A percentile compares a stretch with the other conserved stretches of the same genome.
Evolutionary conservation across 2,113 vertebrate genomes (phyloP).

Genomic region (Zapornia atra): DNA sequence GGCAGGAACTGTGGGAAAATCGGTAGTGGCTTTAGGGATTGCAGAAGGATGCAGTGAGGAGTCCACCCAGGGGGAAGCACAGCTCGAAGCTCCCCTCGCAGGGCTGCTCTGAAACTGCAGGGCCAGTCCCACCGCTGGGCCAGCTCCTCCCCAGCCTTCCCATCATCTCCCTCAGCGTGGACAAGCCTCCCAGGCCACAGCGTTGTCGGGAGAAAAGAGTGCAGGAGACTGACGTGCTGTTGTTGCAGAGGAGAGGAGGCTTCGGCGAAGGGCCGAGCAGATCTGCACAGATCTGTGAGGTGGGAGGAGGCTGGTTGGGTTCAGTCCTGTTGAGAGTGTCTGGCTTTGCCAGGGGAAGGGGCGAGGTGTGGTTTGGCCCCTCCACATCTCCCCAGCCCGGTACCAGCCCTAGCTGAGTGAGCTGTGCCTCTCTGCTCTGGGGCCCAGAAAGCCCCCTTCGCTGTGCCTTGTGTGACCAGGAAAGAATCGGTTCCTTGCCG

Average conservation of each 20-base stretch:
- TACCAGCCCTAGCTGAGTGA: background rate
- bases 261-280: background rate
- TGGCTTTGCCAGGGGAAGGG: too few species aligned
- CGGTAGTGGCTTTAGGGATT: background rate
- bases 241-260: background rate
- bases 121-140: background rate
- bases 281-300: background rate
- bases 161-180: fast-evolving
- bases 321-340: background rate
- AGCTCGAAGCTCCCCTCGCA: background rate
- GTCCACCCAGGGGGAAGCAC: fast-evolving
- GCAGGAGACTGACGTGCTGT: background rate
- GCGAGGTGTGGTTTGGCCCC: fast-evolving
- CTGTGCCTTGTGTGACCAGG: background rate
- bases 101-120: background rate
- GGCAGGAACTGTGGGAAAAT: background rate
- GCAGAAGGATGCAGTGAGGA: background rate
- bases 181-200: background rate
- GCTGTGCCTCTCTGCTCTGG: background rate
- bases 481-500: background rate
- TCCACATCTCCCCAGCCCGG: fast-evolving
- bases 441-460: background rate
- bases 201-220: background rate
- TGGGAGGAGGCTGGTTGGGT: background rate
- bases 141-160: background rate